Base-by-base conservation (phyloP, 2,113 vertebrate genomes). In the Hydrochoerus hydrochaeris region DNA sequence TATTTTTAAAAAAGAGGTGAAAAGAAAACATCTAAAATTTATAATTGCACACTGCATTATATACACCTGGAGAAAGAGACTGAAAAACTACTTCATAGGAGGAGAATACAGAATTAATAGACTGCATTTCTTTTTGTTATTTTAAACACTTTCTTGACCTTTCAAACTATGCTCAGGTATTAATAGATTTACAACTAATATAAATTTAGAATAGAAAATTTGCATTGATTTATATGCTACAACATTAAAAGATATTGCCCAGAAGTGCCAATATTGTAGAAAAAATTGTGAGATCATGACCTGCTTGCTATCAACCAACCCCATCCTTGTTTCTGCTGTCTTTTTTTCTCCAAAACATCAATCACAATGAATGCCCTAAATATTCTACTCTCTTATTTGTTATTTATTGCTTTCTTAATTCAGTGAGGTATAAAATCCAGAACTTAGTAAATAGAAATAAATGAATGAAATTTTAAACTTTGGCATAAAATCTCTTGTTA, bases 181-280 rank as follows among this genome's bases (percentile, higher is more conserved):
- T 94, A 85, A 75, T 44, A 90, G 26, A 71, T 49, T 67, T 60
- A 96, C 81, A 85, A 46, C 3, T 32, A 88, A 69, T 93, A 80
- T 88, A 1, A 88, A 28, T 65, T 62, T 62, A 5, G 69, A 80
- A 69, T 38, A 49, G 30, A 71, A 85, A 52, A 78, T 54, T 75
- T 91, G 41, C 46, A 30, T 26, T 60, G 32, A 54, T 14, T 46
- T 71, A 49, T 52, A 85, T 81, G 24, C 7, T 91, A 63, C 78
- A 65, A n/a, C 85, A 89, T 82, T 85, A 82, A 52, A 7, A 44
- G 24, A 20, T n/a, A 41, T 20, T 30, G 35, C 62, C 20, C 57
- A 24, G 16, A 16, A 57, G 11, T 30, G 8, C 4, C 20, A 62
- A n/a, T 22, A 41, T 85, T 26, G 38, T 57, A 28, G 60, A 38